Evolutionary conservation across 2,797 vertebrate genomes (phyloP), one percentile per base, ranked within the genome.

Genomic region (Meriones psammophilus): DNA sequence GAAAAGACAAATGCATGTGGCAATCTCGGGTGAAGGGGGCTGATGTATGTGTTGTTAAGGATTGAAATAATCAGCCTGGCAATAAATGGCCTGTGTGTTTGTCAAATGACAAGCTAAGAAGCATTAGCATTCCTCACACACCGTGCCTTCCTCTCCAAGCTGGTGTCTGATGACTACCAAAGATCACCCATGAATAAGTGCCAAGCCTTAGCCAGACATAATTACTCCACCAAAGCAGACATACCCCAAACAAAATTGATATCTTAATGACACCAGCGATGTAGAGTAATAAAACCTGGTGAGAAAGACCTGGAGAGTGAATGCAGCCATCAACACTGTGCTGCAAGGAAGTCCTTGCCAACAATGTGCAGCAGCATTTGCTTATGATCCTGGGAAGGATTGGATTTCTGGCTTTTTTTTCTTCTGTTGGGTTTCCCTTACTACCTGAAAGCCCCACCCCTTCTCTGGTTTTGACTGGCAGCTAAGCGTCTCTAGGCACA

Each of bases 21-120:
- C 98, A 96, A 98, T 97, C 96, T 14, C 0, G 80, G 95, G 64
- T 80, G 97, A 98, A 98, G 95, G 98, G 97, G 95, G 97, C 96
- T 98, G 98, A 98, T 98, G 97, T 97, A 98, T 99, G 98, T 93
- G 97, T 95, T 98, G 97, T 97, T 99, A 98, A 99, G 98, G 98
- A 98, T 97, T 85, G 97, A 98, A 98, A 98, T 98, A 97, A 99
- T 98, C 98, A 98, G 98, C 97, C 96, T 97, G 97, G 98, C 96
- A 98, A 98, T 98, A 98, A 98, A 96, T 68, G 96, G 97, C 97
- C 89, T 95, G 98, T 91, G 95, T 94, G 97, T 98, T 97, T 98
- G 98, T 98, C 98, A 98, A 94, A 97, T 91, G 89, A 97, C 94
- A 97, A 88, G 96, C 94, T 92, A 95, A 87, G 95, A 97, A 97